Conservation (phyloP, 2,113 vertebrate genomes). For the Elaphurus davidianus region DNA sequence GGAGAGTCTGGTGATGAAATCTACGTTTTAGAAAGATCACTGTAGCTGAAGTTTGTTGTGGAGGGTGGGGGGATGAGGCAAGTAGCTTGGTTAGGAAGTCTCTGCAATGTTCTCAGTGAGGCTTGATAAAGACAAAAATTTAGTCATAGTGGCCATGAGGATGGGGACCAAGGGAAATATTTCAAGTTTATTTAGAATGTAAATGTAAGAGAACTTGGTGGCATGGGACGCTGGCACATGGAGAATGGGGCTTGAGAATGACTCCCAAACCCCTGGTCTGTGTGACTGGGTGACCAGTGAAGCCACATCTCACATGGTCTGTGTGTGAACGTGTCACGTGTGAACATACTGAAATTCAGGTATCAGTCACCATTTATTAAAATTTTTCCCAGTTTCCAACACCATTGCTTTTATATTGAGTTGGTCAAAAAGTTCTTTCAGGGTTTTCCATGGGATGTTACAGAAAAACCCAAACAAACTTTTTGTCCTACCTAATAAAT, state of each 20-base stretch:
- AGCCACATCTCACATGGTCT: accelerated
- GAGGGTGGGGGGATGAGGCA: neutral
- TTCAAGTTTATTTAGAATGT: neutral
- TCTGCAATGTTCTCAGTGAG: neutral
- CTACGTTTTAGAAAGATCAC: neutral
- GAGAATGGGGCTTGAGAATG: neutral
- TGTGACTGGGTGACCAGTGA: neutral
- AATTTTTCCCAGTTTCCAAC: neutral
- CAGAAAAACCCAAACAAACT: neutral
- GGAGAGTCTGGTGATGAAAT: neutral
- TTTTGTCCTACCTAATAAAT: neutral
- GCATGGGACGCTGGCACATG: neutral
- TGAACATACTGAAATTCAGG: neutral
- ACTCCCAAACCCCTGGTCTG: neutral
- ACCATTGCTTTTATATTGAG: neutral
- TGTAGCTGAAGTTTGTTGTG: neutral
- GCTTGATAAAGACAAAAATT: neutral
- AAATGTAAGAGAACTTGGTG: neutral
- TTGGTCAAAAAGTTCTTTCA: neutral
- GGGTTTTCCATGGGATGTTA: neutral
- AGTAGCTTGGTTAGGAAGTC: neutral
- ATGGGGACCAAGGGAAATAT: neutral
- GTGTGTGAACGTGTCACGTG: neutral
- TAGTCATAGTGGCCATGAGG: neutral
- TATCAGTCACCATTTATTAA: neutral